Evolutionary conservation across 2,888 invertebrate species (phyloP), one percentile per base, ranked within the genome.

Genomic region (Tinea pellionella): DNA sequence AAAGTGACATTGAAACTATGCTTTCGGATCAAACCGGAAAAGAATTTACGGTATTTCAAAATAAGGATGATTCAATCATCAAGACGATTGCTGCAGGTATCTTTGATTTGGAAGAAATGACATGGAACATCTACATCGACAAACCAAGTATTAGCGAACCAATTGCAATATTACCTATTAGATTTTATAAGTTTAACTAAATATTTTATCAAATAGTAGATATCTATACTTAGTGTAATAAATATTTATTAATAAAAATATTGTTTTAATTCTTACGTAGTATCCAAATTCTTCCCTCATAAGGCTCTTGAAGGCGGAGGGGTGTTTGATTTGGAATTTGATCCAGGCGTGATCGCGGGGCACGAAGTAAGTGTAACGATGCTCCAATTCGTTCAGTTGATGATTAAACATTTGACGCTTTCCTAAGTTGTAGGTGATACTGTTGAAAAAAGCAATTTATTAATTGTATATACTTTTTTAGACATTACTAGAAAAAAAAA

Each of bases 291-390:
- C 93, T 63, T 90, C 90, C 91, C 93, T 93, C 72, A 95, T 95
- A 53, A 97, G 88, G 70, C 95, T 95, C 80, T 95, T 95, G 77
- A 93, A 92, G 12, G 93, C 92, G 3, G 96, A 94, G 6, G 96
- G 96, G 69, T 92, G 91, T 64, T 90, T 89, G 61, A 91, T 88
- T 75, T 92, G 90, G 65, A 94, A 92, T 68, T 92, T 91, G 59
- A 91, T 88, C 98, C 98, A 98, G 60, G 96, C 98, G 70, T 92
- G 92, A 74, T 98, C 94, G 37, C 94, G 90, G 0, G 98, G 97
- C 9, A 96, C 96, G 72, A 98, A 97, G 80, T 94, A 96, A 0
- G 98, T 98, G 81, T 93, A 97, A 61, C 93, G 91, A 67, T 92
- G 92, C 62, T 90, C 91, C 64, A 92, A 90, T 66, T 94, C 92